A percentile compares a stretch with the other conserved stretches of the same genome.
These are phyloP conservation scores for Chymomyza caudatula DNA, from an alignment of 2,888 invertebrate genomes.

Conservation along the genomic window DNA sequence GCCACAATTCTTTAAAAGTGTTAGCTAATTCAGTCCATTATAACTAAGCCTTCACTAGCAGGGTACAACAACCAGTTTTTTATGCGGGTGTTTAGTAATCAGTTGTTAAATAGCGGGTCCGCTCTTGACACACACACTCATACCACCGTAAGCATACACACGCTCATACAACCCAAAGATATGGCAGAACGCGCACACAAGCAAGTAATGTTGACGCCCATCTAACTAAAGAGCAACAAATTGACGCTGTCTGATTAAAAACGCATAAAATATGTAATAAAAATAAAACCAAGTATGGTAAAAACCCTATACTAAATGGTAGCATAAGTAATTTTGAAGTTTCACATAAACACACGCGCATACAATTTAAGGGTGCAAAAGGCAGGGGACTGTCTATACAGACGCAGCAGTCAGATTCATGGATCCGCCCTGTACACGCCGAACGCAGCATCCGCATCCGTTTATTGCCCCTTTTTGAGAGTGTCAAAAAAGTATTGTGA, in stretches of 20 bases:
- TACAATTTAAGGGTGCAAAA: neutral
- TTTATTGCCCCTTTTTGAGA: constrained; percentile 7
- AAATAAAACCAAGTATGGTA: constrained; percentile 40
- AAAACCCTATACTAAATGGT: constrained; percentile 58
- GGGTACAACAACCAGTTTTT: neutral
- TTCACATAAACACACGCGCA: constrained; percentile 14
- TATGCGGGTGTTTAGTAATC: neutral
- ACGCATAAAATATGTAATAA: constrained; percentile 43
- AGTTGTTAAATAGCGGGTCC: neutral
- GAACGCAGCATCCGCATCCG: constrained; percentile 6
- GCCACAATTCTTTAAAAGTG: no score
- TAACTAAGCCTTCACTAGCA: neutral
- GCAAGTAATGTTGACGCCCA: constrained; percentile 37
- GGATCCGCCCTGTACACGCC: neutral
- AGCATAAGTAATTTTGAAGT: constrained; percentile 57
- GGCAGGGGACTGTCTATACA: neutral
- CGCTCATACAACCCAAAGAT: neutral
- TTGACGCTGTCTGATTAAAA: constrained; percentile 64
- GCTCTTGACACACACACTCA: neutral
- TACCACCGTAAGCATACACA: no score
- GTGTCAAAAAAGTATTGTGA: neutral
- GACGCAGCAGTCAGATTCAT: neutral
- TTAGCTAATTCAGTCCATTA: neutral
- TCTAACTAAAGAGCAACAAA: constrained; percentile 43
- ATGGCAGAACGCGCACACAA: neutral